Base-by-base conservation (phyloP, 23 tunicate genomes). In the Trididemnum miniatum region DNA sequence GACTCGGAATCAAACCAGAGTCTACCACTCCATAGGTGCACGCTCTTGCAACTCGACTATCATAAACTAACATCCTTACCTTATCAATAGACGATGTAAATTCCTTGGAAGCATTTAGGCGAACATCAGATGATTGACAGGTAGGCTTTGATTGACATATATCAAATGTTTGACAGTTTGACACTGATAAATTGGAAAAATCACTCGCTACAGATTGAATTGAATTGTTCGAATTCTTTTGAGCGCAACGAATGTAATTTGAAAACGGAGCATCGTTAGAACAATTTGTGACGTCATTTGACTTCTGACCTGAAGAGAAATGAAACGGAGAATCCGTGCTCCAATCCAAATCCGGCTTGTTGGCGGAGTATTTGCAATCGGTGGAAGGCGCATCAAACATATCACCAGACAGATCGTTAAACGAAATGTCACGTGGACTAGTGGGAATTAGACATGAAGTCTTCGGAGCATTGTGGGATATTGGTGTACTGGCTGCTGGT, bases 371-470 rank as follows among this genome's bases (percentile, higher is more conserved):
- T 73, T 37, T 24, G 7, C 38, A 12, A 22, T 24, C 59, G 32
- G 59, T 38, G 38, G 79, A 73, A 20, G 79, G 5, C 31, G 79
- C 59, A 1, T 38, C 79, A 39, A 73, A 73, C 79, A 73, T 38
- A n/a, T 73, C 79, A 34, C 31, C 59, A 9, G 79, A 73, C 2
- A 73, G 38, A 27, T 73, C 31, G 59, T 39, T 73, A 3, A 15
- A 44, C 54, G 9, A 7, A 9, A 9, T 9, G 54, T 44, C 54
- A 44, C 54, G 15, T 44, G 15, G 54, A 15, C 54, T 44, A 9
- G 54, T 44, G 54, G 79, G 15, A 39, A 73, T 37, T 3, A 34
- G 38, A 39, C 29, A 23, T 30, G 79, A 73, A 7, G 3, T 73
- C 7, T 15, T 20, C 5, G 9, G 28, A 73, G 2, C 29, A 7